A percentile compares a stretch with the other conserved stretches of the same genome.
These are phyloP conservation scores for Opisthograptis luteolata DNA, from an alignment of 2,888 invertebrate genomes.

Conservation along the genomic window DNA sequence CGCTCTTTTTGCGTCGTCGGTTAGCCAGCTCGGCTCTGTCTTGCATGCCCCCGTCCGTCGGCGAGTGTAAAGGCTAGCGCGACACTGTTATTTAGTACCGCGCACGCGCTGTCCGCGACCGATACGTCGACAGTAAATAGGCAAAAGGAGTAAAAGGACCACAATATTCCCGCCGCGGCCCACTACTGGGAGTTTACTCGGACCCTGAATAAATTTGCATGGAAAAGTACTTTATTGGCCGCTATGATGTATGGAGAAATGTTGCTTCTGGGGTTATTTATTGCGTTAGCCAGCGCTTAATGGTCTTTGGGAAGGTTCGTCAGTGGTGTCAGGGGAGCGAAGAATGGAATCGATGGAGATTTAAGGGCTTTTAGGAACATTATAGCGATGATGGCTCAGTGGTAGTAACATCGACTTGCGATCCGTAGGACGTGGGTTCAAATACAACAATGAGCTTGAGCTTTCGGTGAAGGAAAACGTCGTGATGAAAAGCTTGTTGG, in stretches of 20 bases:
- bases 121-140: constrained; percentile 39
- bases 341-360: background rate
- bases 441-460: no score
- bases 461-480: no score
- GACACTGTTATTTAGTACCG: constrained; percentile 82
- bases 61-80: constrained; percentile 76
- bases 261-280: constrained; percentile 22
- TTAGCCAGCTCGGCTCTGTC: constrained; percentile 12
- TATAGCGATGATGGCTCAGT: no score
- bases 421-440: no score
- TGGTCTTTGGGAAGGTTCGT: constrained; percentile 2
- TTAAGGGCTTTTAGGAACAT: no score
- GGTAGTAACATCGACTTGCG: no score
- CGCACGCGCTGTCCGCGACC: constrained; percentile 68
- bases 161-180: constrained; percentile 11
- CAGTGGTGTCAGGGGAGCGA: background rate
- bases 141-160: constrained; percentile 34
- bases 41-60: constrained; percentile 56
- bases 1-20: no score
- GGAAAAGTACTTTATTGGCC: constrained; percentile 27
- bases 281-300: constrained; percentile 3
- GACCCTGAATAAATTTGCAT: constrained; percentile 42
- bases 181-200: constrained; percentile 34
- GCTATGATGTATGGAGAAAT: constrained; percentile 25
- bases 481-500: no score